phyloP scores from a whole-genome alignment of 1,140 invertebrate genomes.

The Radopholus similis region DNA sequence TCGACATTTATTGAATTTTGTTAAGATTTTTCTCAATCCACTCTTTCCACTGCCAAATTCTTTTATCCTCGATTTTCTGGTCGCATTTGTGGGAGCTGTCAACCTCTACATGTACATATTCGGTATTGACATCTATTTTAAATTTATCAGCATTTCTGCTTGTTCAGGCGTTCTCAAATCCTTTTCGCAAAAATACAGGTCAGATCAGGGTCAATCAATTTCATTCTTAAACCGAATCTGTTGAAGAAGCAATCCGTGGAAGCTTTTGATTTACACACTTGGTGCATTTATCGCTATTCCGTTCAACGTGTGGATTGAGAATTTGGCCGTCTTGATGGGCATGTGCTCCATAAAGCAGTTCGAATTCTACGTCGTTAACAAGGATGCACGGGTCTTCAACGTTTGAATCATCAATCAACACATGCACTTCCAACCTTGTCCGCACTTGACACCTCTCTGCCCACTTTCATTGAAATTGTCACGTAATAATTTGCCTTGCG shows the following conservation, averaged over 20 bases:
- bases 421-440: background rate
- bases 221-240: constrained; percentile 21
- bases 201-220: background rate
- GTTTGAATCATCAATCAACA: constrained; percentile 19
- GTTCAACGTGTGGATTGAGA: constrained; percentile 60
- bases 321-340: constrained; percentile 56
- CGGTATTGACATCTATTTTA: background rate
- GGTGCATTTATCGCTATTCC: constrained; percentile 57
- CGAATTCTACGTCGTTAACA: constrained; percentile 52
- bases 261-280: constrained; percentile 45
- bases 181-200: constrained; percentile 60
- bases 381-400: constrained; percentile 34
- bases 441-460: background rate
- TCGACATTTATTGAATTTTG: constrained; percentile 3
- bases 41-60: constrained; percentile 52
- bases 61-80: constrained; percentile 49
- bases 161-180: constrained; percentile 52
- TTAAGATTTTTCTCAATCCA: constrained; percentile 48
- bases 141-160: background rate
- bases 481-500: no score
- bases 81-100: constrained; percentile 59
- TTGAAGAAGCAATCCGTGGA: constrained; percentile 47
- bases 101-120: constrained; percentile 61
- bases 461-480: background rate
- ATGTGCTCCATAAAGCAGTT: constrained; percentile 55